A percentile compares a stretch with the other conserved stretches of the same genome.
These are phyloP conservation scores for Chondrosia reniformis DNA, from an alignment of 37 sponge, comb jelly and placozoan genomes.

Conservation along the genomic window DNA sequence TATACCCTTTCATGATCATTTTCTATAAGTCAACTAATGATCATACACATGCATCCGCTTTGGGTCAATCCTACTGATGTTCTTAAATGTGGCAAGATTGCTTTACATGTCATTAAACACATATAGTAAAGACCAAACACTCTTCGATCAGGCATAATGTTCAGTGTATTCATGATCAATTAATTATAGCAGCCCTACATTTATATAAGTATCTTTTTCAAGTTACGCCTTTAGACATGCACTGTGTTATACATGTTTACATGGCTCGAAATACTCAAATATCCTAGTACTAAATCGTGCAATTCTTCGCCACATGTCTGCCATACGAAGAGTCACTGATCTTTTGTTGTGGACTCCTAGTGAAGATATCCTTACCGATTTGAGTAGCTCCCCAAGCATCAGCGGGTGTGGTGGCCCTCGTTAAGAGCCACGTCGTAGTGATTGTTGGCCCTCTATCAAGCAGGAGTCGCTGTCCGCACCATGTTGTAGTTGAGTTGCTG, in stretches of 20 bases:
- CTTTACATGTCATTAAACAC: no score
- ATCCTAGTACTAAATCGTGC: background rate
- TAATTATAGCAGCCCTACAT: no score
- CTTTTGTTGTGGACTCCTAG: background rate
- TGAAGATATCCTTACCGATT: constrained; percentile 7
- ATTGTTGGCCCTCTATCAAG: background rate
- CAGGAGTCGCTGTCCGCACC: constrained; percentile 15
- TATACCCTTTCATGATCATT: no score
- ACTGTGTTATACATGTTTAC: background rate
- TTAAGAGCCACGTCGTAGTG: constrained; percentile 16
- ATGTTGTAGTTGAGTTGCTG: background rate
- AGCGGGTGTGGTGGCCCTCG: background rate
- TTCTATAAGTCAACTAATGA: no score
- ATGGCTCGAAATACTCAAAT: background rate
- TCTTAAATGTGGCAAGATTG: no score
- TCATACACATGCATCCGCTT: no score
- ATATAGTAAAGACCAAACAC: no score
- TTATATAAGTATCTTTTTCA: background rate
- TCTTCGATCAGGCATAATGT: no score
- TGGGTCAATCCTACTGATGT: no score
- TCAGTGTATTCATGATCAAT: no score
- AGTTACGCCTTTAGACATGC: background rate
- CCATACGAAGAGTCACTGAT: background rate
- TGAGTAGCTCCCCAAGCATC: background rate
- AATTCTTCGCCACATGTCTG: background rate